Base-by-base conservation (phyloP, 2,797 vertebrate genomes). In the Parotocinclus haroldoi region DNA sequence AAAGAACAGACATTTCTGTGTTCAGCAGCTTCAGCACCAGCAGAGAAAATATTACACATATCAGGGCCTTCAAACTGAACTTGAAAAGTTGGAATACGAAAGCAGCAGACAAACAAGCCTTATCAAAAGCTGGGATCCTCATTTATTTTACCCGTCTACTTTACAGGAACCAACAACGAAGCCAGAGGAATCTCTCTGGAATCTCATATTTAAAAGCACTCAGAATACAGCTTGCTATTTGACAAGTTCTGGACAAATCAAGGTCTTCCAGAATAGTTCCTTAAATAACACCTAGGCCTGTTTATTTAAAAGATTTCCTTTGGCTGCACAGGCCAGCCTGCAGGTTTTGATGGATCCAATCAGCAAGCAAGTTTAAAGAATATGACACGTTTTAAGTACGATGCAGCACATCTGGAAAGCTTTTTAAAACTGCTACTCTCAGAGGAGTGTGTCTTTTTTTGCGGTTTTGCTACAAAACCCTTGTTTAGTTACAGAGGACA, bases 361-460 rank as follows among this genome's bases (percentile, higher is more conserved):
- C 72, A 62, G 72, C 72, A 75, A 79, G 77, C 81, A 78, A 77
- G 48, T 46, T 58, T 69, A 70, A 64, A 74, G 63, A 65, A 59
- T 77, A 66, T 69, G 76, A 81, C 74, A 80, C 64, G 68, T 82
- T 78, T 80, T 77, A 57, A 78, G 73, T 80, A 80, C 75, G 80
- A 74, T 78, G 83, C 75, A 76, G 75, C 75, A 83, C 89, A 89
- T 90, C 88, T 90, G 89, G 87, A 85, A 83, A 79, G 83, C 53
- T 70, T 78, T 79, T 89, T 81, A 71, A 63, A 64, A 9, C 40
- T 13, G 52, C 63, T 13, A 60, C 59, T 65, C 60, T 65, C 66
- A 8, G 53, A 74, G 57, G 42, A 70, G 71, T 67, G 70, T 61
- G 12, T 59, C 38, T 63, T 69, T 64, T 66, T 73, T 76, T 63